These are phyloP conservation scores for Microtus oregoni DNA, from an alignment of 2,113 vertebrate genomes.

Conservation along the genomic window DNA sequence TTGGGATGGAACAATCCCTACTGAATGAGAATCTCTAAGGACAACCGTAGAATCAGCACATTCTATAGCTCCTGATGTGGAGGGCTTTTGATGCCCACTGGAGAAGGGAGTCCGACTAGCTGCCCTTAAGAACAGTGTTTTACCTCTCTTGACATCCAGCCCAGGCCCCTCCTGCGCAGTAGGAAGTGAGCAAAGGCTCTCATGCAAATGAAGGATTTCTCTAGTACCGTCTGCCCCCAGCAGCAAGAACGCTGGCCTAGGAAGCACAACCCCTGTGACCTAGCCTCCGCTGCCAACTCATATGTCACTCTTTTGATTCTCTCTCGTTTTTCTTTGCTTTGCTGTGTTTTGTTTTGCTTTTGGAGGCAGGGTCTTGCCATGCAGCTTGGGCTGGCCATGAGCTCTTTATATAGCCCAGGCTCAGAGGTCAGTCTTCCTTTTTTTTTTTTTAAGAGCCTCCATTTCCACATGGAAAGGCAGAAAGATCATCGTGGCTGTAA, in stretches of 20 bases:
- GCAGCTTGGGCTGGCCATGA: neutral
- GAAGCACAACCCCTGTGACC: conserved; percentile 5
- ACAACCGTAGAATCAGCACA: neutral
- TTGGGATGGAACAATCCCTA: neutral
- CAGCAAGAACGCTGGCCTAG: neutral
- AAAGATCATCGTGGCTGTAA: neutral
- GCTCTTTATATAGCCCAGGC: neutral
- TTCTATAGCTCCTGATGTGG: neutral
- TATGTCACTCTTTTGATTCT: neutral
- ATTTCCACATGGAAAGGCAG: neutral
- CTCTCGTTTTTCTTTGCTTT: neutral
- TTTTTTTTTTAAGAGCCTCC: conserved; percentile 29
- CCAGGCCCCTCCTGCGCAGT: neutral
- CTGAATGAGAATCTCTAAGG: conserved; percentile 16
- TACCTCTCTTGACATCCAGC: neutral
- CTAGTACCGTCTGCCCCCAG: neutral
- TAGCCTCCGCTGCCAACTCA: neutral
- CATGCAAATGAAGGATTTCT: neutral
- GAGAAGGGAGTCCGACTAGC: neutral
- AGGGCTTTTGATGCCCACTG: neutral
- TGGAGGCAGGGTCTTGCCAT: neutral
- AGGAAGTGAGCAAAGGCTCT: neutral
- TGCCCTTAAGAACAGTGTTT: neutral
- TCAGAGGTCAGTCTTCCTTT: conserved; percentile 15
- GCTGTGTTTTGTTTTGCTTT: neutral